Evolutionary conservation across 2,888 invertebrate genomes (phyloP).

Genomic region (Drosophila suboccidentalis): DNA sequence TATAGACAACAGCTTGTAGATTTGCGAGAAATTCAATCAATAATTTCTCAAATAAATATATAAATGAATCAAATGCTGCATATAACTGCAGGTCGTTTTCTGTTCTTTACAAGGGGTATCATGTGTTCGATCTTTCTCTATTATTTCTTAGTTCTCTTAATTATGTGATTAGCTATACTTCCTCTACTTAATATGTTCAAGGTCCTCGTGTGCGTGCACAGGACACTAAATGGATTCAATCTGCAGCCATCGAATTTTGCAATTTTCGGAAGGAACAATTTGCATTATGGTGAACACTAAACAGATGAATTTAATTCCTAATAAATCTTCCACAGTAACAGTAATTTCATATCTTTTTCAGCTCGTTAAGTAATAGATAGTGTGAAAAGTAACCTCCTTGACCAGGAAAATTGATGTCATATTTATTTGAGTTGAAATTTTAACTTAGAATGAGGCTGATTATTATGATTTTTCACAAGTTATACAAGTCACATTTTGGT

Average conservation of each 20-base stretch:
- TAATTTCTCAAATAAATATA: too few species aligned
- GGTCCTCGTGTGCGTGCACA: conserved; percentile 4
- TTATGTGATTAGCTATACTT: conserved; percentile 1
- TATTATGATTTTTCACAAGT: neutral
- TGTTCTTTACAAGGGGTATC: neutral
- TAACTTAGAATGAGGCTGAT: neutral
- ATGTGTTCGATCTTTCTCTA: neutral
- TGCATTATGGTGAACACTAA: neutral
- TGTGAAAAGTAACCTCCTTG: too few species aligned
- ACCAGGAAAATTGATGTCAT: too few species aligned
- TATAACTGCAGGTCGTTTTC: neutral
- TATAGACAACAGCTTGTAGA: too few species aligned
- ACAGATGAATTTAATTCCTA: neutral
- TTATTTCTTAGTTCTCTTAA: neutral
- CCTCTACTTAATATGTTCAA: neutral
- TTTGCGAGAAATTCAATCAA: too few species aligned
- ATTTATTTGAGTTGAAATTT: neutral
- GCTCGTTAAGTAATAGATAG: neutral
- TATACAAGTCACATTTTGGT: neutral
- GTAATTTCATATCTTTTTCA: neutral
- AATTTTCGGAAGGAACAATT: neutral
- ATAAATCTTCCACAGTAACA: neutral
- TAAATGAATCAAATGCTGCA: too few species aligned
- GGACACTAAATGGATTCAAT: neutral
- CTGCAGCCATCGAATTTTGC: neutral